phyloP scores from a whole-genome alignment of 1,140 invertebrate genomes.

The Amphibalanus amphitrite region DNA sequence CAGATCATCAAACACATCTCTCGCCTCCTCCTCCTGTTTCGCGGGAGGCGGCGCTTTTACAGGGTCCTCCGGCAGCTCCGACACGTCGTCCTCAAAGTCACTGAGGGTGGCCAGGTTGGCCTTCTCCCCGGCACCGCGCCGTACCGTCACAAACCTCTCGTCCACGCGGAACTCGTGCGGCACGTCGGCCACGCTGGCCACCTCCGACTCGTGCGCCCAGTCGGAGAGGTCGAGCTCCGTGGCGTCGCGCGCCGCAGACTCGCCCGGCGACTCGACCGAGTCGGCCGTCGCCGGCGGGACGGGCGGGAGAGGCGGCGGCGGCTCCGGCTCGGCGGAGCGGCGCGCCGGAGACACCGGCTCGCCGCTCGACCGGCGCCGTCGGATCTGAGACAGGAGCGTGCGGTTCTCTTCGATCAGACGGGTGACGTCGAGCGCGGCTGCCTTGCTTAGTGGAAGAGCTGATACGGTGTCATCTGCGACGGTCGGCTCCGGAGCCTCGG shows the following conservation, averaged over 20 bases:
- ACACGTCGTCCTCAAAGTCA: background rate
- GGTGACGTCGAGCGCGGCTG: background rate
- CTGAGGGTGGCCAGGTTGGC: background rate
- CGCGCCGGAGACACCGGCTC: background rate
- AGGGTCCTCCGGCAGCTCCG: background rate
- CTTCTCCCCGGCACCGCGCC: background rate
- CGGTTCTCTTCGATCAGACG: conserved; percentile 2
- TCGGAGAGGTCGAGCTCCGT: background rate
- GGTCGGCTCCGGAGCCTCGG: background rate
- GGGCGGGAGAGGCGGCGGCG: too few species aligned
- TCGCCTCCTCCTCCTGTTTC: too few species aligned
- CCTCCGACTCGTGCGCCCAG: conserved; percentile 1
- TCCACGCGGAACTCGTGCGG: background rate
- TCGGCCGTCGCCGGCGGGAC: background rate
- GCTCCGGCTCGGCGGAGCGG: background rate
- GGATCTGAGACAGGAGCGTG: background rate
- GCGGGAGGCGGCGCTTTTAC: background rate
- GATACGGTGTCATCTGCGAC: too few species aligned
- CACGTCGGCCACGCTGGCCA: background rate
- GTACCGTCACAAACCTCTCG: background rate
- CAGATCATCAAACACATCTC: background rate
- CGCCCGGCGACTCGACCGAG: background rate
- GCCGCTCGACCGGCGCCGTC: background rate
- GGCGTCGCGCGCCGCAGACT: background rate
- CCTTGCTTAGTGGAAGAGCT: too few species aligned